Conservation (phyloP, 1,140 invertebrate genomes). For the Orchesella cincta region DNA sequence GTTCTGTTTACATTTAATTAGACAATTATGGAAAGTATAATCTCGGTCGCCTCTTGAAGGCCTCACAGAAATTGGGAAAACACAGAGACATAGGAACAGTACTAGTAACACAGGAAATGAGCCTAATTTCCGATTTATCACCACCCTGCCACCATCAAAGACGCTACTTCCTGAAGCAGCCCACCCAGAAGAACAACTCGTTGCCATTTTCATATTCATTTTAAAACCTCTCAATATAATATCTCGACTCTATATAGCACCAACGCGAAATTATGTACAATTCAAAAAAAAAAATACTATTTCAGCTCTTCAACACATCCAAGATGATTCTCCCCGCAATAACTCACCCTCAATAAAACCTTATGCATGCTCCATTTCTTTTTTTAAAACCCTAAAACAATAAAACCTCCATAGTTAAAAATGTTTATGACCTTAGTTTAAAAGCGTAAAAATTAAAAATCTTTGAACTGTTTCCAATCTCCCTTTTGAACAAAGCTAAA, state of each 20-base stretch:
- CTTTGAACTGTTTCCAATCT: too few species aligned
- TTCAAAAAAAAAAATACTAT: too few species aligned
- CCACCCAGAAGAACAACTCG: neutral
- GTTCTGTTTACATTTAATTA: conserved; percentile 30
- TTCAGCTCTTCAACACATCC: too few species aligned
- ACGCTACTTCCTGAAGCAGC: neutral
- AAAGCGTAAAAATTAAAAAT: too few species aligned
- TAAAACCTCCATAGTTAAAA: too few species aligned
- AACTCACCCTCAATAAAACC: too few species aligned
- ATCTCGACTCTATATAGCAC: neutral
- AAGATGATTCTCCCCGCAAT: too few species aligned
- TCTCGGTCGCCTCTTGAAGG: conserved; percentile 37
- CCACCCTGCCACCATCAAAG: neutral
- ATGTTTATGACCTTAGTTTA: too few species aligned
- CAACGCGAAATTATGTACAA: neutral
- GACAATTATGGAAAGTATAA: conserved; percentile 41
- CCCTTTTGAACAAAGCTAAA: too few species aligned
- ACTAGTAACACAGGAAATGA: neutral
- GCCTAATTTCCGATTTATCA: neutral
- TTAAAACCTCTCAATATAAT: too few species aligned
- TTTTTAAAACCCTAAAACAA: too few species aligned
- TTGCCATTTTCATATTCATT: neutral
- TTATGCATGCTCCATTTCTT: too few species aligned
- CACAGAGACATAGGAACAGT: neutral
- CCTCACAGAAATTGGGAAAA: neutral